Evolutionary conservation across 2,888 invertebrate genomes (phyloP).

Genomic region (Eurois occulta): DNA sequence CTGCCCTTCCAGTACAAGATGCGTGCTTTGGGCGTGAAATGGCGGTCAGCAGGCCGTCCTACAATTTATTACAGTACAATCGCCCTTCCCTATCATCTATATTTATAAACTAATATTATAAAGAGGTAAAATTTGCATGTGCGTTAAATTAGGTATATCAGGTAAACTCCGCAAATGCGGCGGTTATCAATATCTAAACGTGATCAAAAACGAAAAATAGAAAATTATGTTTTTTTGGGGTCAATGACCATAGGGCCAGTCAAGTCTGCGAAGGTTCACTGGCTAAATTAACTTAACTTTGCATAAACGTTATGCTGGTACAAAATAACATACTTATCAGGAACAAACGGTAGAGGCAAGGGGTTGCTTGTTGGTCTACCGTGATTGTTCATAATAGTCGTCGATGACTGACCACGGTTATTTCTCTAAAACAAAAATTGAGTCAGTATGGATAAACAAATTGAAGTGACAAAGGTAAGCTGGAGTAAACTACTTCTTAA

Average conservation of each 20-base stretch:
- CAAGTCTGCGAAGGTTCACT: background rate
- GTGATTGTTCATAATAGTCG: conserved; percentile 9
- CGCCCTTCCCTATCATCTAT: background rate
- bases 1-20: background rate
- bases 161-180: too few species aligned
- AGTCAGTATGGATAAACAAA: background rate
- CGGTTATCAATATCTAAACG: background rate
- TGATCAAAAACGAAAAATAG: background rate
- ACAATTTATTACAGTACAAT: background rate
- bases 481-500: background rate
- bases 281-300: background rate
- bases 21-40: background rate
- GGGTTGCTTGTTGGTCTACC: conserved; percentile 14
- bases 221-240: background rate
- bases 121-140: too few species aligned
- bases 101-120: background rate
- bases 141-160: too few species aligned
- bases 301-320: background rate
- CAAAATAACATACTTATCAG: conserved; percentile 45
- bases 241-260: background rate
- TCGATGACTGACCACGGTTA: background rate
- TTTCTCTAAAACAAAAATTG: conserved; percentile 49
- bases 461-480: too few species aligned
- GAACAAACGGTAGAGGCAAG: conserved; percentile 12
- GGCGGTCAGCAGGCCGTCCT: background rate